These are phyloP conservation scores for Dasypogon diadema DNA, from an alignment of 2,888 invertebrate genomes.

Conservation along the genomic window DNA sequence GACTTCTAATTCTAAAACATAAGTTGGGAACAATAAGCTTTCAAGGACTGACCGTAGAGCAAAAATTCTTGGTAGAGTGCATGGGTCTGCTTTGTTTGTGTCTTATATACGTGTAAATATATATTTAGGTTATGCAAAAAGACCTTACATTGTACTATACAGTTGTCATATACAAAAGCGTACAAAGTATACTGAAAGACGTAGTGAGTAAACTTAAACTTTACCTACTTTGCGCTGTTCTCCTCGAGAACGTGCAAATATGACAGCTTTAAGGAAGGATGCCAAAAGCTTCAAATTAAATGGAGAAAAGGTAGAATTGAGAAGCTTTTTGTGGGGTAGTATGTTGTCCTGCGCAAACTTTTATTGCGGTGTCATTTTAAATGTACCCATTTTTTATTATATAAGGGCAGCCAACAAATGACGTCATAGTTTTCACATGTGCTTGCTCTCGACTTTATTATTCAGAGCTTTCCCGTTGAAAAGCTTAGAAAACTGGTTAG, in stretches of 20 bases:
- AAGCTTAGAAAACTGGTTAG: constrained; percentile 3
- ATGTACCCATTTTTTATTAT: background rate
- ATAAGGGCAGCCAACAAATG: constrained; percentile 33
- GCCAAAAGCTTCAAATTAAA: constrained; percentile 3
- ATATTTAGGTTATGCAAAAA: constrained; percentile 3
- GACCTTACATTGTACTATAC: background rate
- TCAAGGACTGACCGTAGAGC: constrained; percentile 28
- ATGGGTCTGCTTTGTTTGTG: background rate
- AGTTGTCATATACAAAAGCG: background rate
- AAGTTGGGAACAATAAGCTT: constrained; percentile 37
- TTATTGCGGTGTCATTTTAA: constrained; percentile 50
- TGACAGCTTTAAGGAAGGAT: background rate
- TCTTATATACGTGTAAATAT: background rate
- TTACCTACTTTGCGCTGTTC: constrained; percentile 33
- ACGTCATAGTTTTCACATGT: constrained; percentile 51
- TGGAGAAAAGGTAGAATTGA: background rate
- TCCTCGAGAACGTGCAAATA: background rate
- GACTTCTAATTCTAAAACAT: constrained; percentile 43
- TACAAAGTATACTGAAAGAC: background rate
- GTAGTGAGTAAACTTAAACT: constrained; percentile 39
- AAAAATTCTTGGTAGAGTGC: constrained; percentile 22
- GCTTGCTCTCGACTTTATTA: constrained; percentile 4
- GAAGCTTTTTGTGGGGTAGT: constrained; percentile 6
- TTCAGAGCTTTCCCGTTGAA: constrained; percentile 7
- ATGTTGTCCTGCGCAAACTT: constrained; percentile 36